Conservation (phyloP, 2,113 vertebrate species). For the Cyprinodon brontotheroides region DNA sequence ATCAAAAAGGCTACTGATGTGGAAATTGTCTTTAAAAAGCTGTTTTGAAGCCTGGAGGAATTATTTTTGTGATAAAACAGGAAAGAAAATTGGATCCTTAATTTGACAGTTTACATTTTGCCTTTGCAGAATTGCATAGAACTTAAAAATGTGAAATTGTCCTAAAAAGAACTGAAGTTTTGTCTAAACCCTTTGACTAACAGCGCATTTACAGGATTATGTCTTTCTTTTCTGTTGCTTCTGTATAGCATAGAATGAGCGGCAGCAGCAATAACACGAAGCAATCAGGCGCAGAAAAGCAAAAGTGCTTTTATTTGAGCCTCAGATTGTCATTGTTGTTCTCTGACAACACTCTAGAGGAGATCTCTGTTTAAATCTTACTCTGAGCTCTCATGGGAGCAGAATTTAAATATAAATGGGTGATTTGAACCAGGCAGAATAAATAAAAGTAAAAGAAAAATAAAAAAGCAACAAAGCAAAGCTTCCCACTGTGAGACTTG, state of each 20-base stretch:
- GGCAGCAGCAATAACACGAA: neutral
- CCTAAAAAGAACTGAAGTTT: neutral
- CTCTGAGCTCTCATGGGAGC: neutral
- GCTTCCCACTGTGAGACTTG: neutral
- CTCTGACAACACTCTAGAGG: neutral
- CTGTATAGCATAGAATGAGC: neutral
- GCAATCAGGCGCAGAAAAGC: neutral
- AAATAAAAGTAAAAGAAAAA: neutral
- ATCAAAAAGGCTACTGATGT: too few species aligned
- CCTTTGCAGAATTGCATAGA: neutral
- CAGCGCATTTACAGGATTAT: neutral
- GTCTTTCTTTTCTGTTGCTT: neutral
- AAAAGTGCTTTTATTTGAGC: conserved; percentile 3
- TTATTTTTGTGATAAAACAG: too few species aligned
- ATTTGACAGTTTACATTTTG: too few species aligned
- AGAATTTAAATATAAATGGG: neutral
- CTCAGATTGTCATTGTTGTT: neutral
- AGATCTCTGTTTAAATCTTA: neutral
- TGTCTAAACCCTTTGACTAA: neutral
- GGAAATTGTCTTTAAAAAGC: too few species aligned
- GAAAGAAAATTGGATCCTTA: too few species aligned
- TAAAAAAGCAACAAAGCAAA: conserved; percentile 2
- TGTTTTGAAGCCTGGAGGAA: too few species aligned
- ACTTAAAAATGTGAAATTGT: neutral
- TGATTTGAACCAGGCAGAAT: neutral